phyloP scores from a whole-genome alignment of 2,797 vertebrate genomes.

The Phrynocephalus vlangalii region DNA sequence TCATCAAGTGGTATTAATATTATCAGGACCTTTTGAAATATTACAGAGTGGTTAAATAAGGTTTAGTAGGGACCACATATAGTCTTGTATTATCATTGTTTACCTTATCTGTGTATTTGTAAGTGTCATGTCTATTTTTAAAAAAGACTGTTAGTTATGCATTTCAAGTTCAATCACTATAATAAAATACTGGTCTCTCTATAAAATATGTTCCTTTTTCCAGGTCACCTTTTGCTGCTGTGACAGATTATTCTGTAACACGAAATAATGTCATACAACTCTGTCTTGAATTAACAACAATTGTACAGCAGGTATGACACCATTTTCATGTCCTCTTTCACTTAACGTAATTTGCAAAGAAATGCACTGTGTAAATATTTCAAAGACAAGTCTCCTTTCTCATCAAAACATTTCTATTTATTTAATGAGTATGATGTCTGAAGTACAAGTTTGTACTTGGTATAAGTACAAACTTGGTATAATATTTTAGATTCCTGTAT shows the following conservation, averaged over 20 bases:
- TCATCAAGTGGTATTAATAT: neutral
- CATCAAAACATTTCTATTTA: conserved; percentile 5
- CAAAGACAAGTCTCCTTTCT: neutral
- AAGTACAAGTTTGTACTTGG: no score
- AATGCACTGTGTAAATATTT: conserved; percentile 4
- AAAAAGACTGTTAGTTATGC: neutral
- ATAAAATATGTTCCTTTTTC: conserved; percentile 75
- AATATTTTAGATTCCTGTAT: no score
- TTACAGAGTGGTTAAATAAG: neutral
- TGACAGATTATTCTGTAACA: conserved; percentile 97
- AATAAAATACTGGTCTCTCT: conserved; percentile 10
- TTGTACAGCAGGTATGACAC: conserved; percentile 93
- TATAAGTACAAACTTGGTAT: no score
- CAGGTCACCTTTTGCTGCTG: conserved; percentile 98
- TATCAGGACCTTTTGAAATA: neutral
- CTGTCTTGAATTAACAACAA: conserved; percentile 96
- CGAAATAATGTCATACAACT: conserved; percentile 99
- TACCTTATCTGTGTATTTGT: neutral
- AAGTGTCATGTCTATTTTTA: neutral
- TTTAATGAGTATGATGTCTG: neutral
- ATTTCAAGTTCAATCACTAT: neutral
- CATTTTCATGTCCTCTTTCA: neutral
- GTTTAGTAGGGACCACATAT: neutral
- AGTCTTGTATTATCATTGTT: neutral
- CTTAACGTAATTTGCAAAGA: neutral